Evolutionary conservation across 2,113 vertebrate genomes (phyloP).

Genomic region (Burhinus bistriatus): DNA sequence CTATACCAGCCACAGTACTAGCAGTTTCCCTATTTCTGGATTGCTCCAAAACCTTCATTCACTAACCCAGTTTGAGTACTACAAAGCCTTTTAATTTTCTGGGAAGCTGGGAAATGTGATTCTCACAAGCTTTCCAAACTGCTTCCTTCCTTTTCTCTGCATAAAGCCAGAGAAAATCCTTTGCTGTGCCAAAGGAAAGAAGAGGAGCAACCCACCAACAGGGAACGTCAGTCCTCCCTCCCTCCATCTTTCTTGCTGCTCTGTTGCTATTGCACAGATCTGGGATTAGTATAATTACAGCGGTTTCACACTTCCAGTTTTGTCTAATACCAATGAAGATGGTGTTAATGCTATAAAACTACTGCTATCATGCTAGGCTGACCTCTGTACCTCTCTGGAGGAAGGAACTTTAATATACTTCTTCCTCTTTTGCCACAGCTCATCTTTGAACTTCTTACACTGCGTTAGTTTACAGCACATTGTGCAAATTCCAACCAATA

Average conservation of each 20-base stretch:
- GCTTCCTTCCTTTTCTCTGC: not conserved
- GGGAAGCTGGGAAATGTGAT: not conserved
- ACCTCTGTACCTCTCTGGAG: not conserved
- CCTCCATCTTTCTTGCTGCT: not conserved
- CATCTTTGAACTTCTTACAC: conserved; percentile 35
- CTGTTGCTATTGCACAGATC: not conserved
- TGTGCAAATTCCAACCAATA: not conserved
- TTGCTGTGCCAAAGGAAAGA: not conserved
- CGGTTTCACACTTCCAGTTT: not conserved
- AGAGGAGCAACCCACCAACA: not conserved
- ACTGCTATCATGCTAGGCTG: not conserved
- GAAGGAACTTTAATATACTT: not conserved
- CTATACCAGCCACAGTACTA: not conserved
- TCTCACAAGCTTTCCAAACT: not conserved
- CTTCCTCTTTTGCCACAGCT: not conserved
- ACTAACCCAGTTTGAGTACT: not conserved
- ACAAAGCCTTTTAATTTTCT: not conserved
- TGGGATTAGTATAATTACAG: not conserved
- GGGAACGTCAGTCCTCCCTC: not conserved
- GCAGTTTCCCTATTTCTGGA: not conserved
- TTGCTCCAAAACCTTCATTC: not conserved
- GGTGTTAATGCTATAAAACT: not conserved
- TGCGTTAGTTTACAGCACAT: conserved; percentile 33
- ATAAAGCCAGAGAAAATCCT: not conserved
- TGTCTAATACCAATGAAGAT: conserved; percentile 19